Evolutionary conservation across 2,888 invertebrate species (phyloP), one percentile per base, ranked within the genome.

Genomic region (Anodontia alba): DNA sequence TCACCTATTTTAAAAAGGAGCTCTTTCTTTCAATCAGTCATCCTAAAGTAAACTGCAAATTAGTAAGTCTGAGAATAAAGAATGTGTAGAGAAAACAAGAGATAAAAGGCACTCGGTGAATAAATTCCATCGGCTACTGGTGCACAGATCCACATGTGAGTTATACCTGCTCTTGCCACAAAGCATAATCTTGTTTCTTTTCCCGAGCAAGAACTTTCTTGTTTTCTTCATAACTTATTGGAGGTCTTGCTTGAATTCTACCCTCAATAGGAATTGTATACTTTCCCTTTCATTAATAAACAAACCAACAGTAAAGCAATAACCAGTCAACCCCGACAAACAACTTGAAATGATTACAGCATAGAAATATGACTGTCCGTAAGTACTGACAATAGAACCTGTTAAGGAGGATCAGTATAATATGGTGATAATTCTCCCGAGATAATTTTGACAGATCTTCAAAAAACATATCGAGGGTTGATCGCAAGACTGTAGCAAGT

Each of bases 191-290:
- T 67, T 69, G 57, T 73, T 73, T 77, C 20, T 79, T 68, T 70
- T 86, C 86, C 70, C 80, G 79, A 26, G 66, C 71, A n/a, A 86
- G 78, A 17, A 78, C 36, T 81, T 73, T 80, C 46, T 76, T 57
- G 69, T 85, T 83, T 54, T 80, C 76, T 62, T 80, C 82, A 49
- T 85, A 85, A 80, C 80, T 80, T 43, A 85, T 72, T 23, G 73
- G 57, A 31, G 85, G 76, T 79, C 78, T 85, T 10, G 51, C 66
- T n/a, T 43, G 69, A 73, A 29, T 70, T 38, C 42, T 73, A 38
- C 54, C 23, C 62, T 62, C 62, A 12, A 33, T 31, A 3, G 74
- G 66, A 69, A 72, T 49, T 68, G 78, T 80, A 70, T 72, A 80
- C 69, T 83, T 83, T 51, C 85, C 85, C 85, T 83, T 74, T 49